These are phyloP conservation scores for Heterohyrax brucei DNA, from an alignment of 2,797 vertebrate genomes.

Conservation along the genomic window DNA sequence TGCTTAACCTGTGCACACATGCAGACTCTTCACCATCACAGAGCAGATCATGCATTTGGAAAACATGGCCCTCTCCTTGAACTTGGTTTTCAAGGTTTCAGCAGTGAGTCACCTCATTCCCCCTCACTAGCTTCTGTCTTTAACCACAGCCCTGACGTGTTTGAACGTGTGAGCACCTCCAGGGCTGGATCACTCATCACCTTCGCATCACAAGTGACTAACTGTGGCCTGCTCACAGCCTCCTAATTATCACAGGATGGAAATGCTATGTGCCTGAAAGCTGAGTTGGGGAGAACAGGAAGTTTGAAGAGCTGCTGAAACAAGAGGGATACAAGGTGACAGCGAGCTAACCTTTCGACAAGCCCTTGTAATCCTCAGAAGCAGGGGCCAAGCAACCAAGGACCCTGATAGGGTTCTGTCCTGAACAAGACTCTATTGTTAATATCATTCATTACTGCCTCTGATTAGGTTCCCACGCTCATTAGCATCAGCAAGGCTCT, in stretches of 20 bases:
- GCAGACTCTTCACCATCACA: not conserved
- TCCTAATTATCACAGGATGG: conserved; percentile 72
- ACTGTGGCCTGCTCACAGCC: conserved; percentile 57
- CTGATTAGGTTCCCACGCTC: conserved; percentile 81
- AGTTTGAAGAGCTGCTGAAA: conserved; percentile 32
- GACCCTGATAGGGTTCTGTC: conserved; percentile 51
- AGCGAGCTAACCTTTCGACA: conserved; percentile 17
- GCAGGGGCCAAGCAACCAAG: conserved; percentile 22
- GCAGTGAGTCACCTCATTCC: conserved; percentile 77
- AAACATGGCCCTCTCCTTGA: conserved; percentile 76
- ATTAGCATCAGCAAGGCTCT: conserved; percentile 83
- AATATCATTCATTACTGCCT: conserved; percentile 73
- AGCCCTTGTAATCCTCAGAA: conserved; percentile 46
- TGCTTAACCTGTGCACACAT: no score
- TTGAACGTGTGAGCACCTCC: conserved; percentile 71
- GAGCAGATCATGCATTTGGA: conserved; percentile 16
- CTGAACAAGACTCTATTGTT: conserved; percentile 64
- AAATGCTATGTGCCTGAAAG: conserved; percentile 54
- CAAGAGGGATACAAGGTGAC: not conserved
- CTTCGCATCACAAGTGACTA: conserved; percentile 78
- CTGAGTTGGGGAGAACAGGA: conserved; percentile 1
- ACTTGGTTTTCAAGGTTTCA: conserved; percentile 73
- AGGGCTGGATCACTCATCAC: conserved; percentile 42
- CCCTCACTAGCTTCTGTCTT: conserved; percentile 67
- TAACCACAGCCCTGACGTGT: conserved; percentile 63